These are phyloP conservation scores for Coptotermes formosanus DNA, from an alignment of 1,140 invertebrate genomes.

Conservation along the genomic window DNA sequence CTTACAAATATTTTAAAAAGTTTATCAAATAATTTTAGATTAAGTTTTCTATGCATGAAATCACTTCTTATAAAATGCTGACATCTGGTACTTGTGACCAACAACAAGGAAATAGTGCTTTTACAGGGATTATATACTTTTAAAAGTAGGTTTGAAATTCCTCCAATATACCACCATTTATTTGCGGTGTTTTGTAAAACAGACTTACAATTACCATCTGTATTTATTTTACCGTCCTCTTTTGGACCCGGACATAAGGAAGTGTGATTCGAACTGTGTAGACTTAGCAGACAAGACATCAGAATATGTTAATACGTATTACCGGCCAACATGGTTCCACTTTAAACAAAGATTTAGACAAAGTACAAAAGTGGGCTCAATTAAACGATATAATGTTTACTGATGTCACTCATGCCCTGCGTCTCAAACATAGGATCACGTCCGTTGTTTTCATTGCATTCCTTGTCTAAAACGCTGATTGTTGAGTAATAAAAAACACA, in stretches of 20 bases:
- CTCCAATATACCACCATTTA: too few species aligned
- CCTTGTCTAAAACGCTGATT: slow-evolving; percentile 16
- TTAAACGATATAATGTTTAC: neutral
- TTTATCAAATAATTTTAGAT: too few species aligned
- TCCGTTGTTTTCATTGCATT: slow-evolving; percentile 16
- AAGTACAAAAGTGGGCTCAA: neutral
- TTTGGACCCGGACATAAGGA: neutral
- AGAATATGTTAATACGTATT: neutral
- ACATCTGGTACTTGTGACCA: too few species aligned
- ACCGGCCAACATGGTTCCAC: neutral
- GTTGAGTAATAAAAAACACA: slow-evolving; percentile 7
- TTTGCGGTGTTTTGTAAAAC: too few species aligned
- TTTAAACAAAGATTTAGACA: neutral
- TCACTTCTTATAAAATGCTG: too few species aligned
- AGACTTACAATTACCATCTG: neutral
- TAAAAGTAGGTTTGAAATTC: too few species aligned
- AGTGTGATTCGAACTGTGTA: neutral
- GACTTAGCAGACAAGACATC: neutral
- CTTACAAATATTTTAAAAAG: too few species aligned
- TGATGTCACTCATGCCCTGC: neutral
- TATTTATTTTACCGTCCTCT: neutral
- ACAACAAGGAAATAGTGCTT: too few species aligned
- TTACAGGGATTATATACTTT: too few species aligned
- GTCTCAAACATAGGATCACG: neutral
- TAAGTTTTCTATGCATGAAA: too few species aligned